Evolutionary conservation across 2,888 invertebrate genomes (phyloP).

Genomic region (Agriopis marginaria): DNA sequence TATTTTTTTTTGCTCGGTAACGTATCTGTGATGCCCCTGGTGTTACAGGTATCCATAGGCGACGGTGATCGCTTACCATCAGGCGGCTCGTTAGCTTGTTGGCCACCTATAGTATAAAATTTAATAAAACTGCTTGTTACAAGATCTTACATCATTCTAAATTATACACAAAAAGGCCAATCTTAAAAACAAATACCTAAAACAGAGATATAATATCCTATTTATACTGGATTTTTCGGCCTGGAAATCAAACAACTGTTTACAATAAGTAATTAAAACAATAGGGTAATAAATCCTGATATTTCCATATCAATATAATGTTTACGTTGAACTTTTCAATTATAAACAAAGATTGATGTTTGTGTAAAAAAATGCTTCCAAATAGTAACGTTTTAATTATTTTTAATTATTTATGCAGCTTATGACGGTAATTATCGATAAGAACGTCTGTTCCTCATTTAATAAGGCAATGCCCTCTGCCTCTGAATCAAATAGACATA

Average conservation of each 20-base stretch:
- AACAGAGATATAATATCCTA: too few species aligned
- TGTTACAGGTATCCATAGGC: too few species aligned
- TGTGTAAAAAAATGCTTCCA: not conserved
- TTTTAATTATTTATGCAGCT: not conserved
- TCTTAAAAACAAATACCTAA: too few species aligned
- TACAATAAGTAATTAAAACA: conserved; percentile 9
- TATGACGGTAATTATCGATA: not conserved
- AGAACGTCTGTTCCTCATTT: not conserved
- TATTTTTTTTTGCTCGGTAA: too few species aligned
- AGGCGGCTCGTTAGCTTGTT: too few species aligned
- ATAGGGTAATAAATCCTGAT: not conserved
- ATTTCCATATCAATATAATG: not conserved
- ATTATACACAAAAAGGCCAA: too few species aligned
- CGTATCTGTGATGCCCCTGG: too few species aligned
- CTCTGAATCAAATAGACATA: not conserved
- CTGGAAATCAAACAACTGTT: not conserved
- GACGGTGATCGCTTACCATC: too few species aligned
- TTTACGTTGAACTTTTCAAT: not conserved
- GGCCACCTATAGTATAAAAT: too few species aligned
- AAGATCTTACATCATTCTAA: too few species aligned
- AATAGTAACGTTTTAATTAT: not conserved
- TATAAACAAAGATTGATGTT: not conserved
- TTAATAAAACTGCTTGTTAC: too few species aligned
- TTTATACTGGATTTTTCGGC: not conserved
- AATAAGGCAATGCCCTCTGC: not conserved